phyloP scores from a whole-genome alignment of 2,113 vertebrate species.

The Capreolus pygargus region DNA sequence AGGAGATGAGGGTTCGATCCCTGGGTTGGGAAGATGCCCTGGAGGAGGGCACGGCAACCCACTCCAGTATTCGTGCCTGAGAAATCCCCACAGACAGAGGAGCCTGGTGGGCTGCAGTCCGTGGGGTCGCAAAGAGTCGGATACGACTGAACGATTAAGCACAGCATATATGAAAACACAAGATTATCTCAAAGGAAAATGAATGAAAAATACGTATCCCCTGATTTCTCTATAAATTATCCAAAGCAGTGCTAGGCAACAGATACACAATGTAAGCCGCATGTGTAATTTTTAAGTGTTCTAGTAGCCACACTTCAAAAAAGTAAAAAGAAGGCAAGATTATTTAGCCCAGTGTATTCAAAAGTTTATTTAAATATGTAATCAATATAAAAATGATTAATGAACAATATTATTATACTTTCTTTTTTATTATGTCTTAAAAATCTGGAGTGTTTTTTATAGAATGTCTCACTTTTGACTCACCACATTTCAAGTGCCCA shows the following conservation, averaged over 20 bases:
- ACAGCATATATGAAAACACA: not conserved
- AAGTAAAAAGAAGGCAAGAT: not conserved
- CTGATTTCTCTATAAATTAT: not conserved
- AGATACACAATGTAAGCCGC: not conserved
- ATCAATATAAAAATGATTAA: not conserved
- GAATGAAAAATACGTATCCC: not conserved
- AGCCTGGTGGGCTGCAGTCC: not conserved
- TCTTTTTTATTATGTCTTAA: not conserved
- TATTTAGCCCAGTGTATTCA: not conserved
- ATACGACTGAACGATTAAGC: rapidly evolving
- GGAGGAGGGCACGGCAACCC: not conserved
- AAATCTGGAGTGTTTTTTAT: not conserved
- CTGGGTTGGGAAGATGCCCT: not conserved
- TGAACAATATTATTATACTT: not conserved
- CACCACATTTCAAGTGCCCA: not conserved
- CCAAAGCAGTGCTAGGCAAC: not conserved
- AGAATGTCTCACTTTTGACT: not conserved
- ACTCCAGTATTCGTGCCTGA: not conserved
- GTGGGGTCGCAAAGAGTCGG: rapidly evolving
- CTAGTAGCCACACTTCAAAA: not conserved
- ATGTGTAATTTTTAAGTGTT: not conserved
- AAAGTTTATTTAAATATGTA: not conserved
- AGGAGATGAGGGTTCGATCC: not conserved
- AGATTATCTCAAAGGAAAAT: not conserved
- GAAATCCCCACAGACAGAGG: not conserved